phyloP scores from a whole-genome alignment of 2,888 invertebrate genomes.

The Phalera bucephala region DNA sequence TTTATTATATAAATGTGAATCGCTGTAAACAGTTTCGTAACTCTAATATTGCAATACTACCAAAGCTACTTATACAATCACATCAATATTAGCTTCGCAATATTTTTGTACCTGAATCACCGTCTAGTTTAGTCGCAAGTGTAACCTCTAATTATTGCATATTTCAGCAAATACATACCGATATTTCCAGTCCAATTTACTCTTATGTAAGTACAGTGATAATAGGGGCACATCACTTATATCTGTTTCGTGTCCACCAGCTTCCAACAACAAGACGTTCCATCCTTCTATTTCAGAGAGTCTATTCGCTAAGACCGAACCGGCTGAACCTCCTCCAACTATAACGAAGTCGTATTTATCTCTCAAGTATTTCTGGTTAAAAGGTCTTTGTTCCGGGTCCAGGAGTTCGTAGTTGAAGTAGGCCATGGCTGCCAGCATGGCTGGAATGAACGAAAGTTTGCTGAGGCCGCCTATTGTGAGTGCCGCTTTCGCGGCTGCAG shows the following conservation, averaged over 20 bases:
- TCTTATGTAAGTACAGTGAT: slow-evolving; percentile 94
- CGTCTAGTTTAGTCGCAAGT: too few species aligned
- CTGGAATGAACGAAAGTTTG: slow-evolving; percentile 88
- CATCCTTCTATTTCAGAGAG: slow-evolving; percentile 90
- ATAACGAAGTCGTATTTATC: slow-evolving; percentile 92
- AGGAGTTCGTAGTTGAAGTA: slow-evolving; percentile 93
- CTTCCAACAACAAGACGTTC: slow-evolving; percentile 91
- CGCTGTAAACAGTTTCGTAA: too few species aligned
- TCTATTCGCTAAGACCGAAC: slow-evolving; percentile 91
- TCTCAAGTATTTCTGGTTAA: slow-evolving; percentile 85
- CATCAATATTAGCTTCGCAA: too few species aligned
- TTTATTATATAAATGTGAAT: too few species aligned
- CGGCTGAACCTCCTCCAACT: slow-evolving; percentile 93
- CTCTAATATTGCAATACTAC: too few species aligned
- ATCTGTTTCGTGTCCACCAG: slow-evolving; percentile 94
- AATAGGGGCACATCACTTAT: slow-evolving; percentile 93
- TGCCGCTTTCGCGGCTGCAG: slow-evolving; percentile 88
- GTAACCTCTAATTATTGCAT: too few species aligned
- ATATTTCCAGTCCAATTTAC: slow-evolving; percentile 96
- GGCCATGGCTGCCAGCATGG: slow-evolving; percentile 88
- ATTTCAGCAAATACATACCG: slow-evolving; percentile 69
- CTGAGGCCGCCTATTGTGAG: slow-evolving; percentile 87
- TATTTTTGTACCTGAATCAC: too few species aligned
- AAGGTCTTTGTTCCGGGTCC: slow-evolving; percentile 92
- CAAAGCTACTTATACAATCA: too few species aligned